Evolutionary conservation across 2,888 invertebrate genomes (phyloP).

Genomic region (Zhuqinia jingwanae): DNA sequence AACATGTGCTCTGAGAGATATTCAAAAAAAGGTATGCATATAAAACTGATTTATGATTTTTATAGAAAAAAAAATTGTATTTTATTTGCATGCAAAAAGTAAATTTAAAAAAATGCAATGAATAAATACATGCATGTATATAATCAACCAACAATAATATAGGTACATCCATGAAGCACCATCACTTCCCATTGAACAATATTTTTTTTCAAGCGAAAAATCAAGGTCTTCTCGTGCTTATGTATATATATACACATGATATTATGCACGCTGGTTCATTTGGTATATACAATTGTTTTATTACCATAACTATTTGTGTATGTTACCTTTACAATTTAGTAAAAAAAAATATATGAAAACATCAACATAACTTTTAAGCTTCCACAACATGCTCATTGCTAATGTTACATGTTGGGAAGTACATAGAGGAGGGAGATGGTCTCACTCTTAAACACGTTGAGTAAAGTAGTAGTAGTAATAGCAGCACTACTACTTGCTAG

Average conservation of each 20-base stretch:
- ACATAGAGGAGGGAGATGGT: slow-evolving; percentile 4
- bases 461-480: no score
- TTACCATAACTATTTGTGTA: background rate
- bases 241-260: background rate
- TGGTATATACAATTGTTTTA: background rate
- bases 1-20: background rate
- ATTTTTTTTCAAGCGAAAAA: slow-evolving; percentile 48
- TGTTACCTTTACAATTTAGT: background rate
- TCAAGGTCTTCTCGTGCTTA: slow-evolving; percentile 43
- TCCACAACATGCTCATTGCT: background rate
- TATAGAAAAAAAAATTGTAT: no score
- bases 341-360: background rate
- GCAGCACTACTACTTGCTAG: no score
- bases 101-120: no score
- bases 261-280: background rate
- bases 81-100: no score
- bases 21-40: background rate
- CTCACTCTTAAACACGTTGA: background rate
- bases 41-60: no score
- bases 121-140: no score
- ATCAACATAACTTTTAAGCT: background rate
- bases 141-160: no score
- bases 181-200: slow-evolving; percentile 36
- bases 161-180: slow-evolving; percentile 2
- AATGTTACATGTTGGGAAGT: no score